Conservation (phyloP, 2,797 vertebrate genomes). For the Macrochelys suwanniensis region DNA sequence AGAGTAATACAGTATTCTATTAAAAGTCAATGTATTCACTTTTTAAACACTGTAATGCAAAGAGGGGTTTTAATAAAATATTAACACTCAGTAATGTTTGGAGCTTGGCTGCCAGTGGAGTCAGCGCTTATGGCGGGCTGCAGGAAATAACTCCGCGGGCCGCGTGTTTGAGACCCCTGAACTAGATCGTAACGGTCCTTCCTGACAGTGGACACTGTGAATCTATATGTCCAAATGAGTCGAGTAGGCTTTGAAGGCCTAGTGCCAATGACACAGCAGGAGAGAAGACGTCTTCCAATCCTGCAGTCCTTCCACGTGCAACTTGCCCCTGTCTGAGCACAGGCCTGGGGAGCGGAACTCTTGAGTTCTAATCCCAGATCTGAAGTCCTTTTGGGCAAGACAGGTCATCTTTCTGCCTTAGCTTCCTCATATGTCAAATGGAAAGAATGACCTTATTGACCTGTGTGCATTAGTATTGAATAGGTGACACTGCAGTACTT, state of each 20-base stretch:
- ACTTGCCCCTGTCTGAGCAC: neutral
- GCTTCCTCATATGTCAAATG: conserved; percentile 39
- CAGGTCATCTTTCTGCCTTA: conserved; percentile 27
- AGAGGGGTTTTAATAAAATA: too few relatives aligned
- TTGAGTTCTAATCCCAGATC: neutral
- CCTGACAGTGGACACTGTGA: too few relatives aligned
- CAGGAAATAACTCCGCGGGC: too few relatives aligned
- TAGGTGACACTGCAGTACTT: neutral
- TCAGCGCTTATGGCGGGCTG: too few relatives aligned
- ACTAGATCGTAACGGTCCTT: neutral
- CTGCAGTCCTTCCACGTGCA: neutral
- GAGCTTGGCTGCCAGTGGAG: too few relatives aligned
- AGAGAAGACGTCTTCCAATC: neutral
- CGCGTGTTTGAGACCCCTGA: too few relatives aligned
- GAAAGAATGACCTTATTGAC: conserved; percentile 42
- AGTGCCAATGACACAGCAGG: neutral
- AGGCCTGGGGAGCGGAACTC: neutral
- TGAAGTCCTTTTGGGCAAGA: neutral
- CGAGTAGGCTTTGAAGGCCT: neutral
- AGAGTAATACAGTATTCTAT: too few relatives aligned
- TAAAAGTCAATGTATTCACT: too few relatives aligned
- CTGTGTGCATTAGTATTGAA: conserved; percentile 35
- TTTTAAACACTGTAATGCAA: too few relatives aligned
- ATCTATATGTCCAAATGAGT: neutral
- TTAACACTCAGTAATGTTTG: too few relatives aligned